Evolutionary conservation across 2,888 invertebrate species (phyloP).

Genomic region (Elysia crispata): DNA sequence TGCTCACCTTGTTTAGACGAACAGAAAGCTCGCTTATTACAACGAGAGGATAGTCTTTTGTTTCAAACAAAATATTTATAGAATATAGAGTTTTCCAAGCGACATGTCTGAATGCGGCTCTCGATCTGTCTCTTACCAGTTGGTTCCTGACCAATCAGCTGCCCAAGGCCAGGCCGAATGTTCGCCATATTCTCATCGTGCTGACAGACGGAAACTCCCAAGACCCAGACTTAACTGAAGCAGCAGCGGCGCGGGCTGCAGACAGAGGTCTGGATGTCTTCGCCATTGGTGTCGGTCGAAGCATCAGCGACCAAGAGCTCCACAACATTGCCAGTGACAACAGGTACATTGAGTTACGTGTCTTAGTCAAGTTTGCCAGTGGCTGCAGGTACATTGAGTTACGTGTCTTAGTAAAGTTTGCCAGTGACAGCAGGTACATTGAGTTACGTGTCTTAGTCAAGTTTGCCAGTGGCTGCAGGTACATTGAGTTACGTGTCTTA

Average conservation of each 20-base stretch:
- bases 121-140: too few relatives aligned
- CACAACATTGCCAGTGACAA: slow-evolving; percentile 53
- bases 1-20: too few relatives aligned
- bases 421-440: background rate
- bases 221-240: slow-evolving; percentile 37
- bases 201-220: slow-evolving; percentile 56
- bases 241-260: slow-evolving; percentile 34
- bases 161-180: slow-evolving; percentile 40
- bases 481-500: background rate
- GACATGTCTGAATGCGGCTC: too few relatives aligned
- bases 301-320: slow-evolving; percentile 41
- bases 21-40: too few relatives aligned
- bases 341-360: background rate
- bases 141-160: slow-evolving; percentile 29
- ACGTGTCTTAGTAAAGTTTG: background rate
- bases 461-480: background rate
- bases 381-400: background rate
- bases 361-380: background rate
- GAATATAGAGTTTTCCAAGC: too few relatives aligned
- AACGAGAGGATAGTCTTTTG: too few relatives aligned
- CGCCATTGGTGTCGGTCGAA: slow-evolving; percentile 50
- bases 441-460: too few relatives aligned
- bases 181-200: slow-evolving; percentile 43
- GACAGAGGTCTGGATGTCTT: slow-evolving; percentile 45
- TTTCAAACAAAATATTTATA: too few relatives aligned